Evolutionary conservation across 1,140 invertebrate genomes (phyloP).

Genomic region (Neodiprion fabricii): DNA sequence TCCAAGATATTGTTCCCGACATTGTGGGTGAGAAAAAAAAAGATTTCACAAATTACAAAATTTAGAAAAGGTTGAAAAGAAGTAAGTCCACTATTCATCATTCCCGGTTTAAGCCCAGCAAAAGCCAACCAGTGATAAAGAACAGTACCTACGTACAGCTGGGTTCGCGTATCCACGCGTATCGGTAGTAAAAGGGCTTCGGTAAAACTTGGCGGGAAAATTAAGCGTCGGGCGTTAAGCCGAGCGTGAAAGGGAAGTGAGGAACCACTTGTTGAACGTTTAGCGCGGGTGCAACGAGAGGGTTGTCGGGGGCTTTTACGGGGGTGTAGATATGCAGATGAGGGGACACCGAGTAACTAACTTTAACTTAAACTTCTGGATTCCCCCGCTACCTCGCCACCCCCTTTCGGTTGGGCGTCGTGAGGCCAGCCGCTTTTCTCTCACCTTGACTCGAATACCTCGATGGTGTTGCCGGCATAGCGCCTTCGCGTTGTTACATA

Average conservation of each 20-base stretch:
- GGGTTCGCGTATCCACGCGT: too few relatives aligned
- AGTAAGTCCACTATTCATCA: too few relatives aligned
- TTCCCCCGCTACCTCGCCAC: conserved; percentile 29
- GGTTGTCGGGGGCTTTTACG: conserved; percentile 25
- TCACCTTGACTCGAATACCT: not conserved
- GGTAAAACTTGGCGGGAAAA: conserved; percentile 34
- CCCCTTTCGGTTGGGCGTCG: not conserved
- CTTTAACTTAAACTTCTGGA: conserved; percentile 42
- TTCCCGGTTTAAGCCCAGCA: too few relatives aligned
- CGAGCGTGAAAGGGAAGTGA: conserved; percentile 59
- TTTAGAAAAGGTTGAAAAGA: too few relatives aligned
- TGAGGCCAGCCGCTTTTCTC: not conserved
- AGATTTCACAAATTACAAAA: too few relatives aligned
- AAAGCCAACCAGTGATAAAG: too few relatives aligned
- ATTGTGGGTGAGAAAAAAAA: too few relatives aligned
- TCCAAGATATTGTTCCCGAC: too few relatives aligned
- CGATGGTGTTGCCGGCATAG: too few relatives aligned
- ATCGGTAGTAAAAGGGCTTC: too few relatives aligned
- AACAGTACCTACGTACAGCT: too few relatives aligned
- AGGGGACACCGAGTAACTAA: conserved; percentile 56
- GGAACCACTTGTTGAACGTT: conserved; percentile 61
- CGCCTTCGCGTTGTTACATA: too few relatives aligned
- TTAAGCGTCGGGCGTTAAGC: conserved; percentile 59
- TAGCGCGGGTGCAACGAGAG: conserved; percentile 40
- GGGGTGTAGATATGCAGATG: conserved; percentile 58